Percentiles rank a stretch among this genome's conserved stretches.
These are phyloP conservation scores for Enteromius thamalakanensis DNA, from an alignment of 2,797 vertebrate species.

Conservation along the genomic window DNA sequence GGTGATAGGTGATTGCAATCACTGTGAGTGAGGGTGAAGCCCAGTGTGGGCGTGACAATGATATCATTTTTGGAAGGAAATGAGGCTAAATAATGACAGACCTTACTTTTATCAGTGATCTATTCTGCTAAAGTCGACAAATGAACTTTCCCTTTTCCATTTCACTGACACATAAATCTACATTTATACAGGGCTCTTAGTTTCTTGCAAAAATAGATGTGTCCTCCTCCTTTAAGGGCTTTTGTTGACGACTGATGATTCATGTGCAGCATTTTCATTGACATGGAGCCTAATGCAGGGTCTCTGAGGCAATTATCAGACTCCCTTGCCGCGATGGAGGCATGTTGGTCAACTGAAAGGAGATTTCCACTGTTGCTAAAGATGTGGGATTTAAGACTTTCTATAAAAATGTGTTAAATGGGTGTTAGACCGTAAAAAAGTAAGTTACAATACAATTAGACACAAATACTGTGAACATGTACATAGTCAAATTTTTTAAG, in stretches of 20 bases:
- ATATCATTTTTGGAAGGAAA: not conserved
- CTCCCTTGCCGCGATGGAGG: constrained; percentile 33
- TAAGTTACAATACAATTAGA: not conserved
- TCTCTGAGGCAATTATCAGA: constrained; percentile 53
- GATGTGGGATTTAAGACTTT: constrained; percentile 27
- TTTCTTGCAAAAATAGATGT: constrained; percentile 28
- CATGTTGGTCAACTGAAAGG: constrained; percentile 26
- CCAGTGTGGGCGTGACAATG: too few species aligned
- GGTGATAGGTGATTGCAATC: too few species aligned
- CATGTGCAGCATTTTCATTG: constrained; percentile 56
- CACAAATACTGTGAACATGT: not conserved
- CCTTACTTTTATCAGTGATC: not conserved
- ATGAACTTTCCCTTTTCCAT: not conserved
- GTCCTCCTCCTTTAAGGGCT: constrained; percentile 28
- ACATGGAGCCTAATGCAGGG: constrained; percentile 49
- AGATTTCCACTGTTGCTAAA: constrained; percentile 24
- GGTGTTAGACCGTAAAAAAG: not conserved
- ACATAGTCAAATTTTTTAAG: not conserved
- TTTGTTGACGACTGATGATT: constrained; percentile 46
- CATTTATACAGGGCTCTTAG: not conserved
- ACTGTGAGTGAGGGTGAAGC: too few species aligned
- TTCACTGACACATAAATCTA: constrained; percentile 2
- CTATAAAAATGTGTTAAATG: constrained; percentile 42
- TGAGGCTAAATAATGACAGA: not conserved
- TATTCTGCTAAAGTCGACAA: not conserved